Evolutionary conservation across 2,113 vertebrate species (phyloP).

Genomic region (Pontoporia blainvillei): DNA sequence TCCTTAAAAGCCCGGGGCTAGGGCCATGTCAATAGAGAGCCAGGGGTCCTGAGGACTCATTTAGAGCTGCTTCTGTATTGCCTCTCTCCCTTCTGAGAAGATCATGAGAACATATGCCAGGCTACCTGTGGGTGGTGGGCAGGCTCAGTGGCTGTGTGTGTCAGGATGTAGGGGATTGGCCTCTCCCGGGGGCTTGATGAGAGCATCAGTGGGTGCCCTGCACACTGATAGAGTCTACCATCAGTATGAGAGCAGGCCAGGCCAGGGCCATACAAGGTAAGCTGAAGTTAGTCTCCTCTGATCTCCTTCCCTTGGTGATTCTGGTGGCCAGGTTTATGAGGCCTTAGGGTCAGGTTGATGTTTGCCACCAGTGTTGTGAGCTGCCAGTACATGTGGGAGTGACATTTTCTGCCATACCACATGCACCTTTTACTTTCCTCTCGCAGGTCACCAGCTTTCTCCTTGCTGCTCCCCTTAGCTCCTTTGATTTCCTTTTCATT

Average conservation of each 20-base stretch:
- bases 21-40: not conserved
- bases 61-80: not conserved
- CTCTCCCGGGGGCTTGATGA: not conserved
- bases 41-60: not conserved
- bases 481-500: not conserved
- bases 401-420: not conserved
- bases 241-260: not conserved
- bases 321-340: not conserved
- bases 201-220: not conserved
- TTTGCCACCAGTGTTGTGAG: not conserved
- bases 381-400: not conserved
- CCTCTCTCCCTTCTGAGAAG: not conserved
- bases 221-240: not conserved
- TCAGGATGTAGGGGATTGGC: not conserved
- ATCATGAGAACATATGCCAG: not conserved
- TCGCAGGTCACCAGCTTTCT: not conserved
- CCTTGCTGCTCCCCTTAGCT: not conserved
- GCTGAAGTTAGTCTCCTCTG: conserved; percentile 5
- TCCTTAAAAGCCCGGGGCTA: not conserved
- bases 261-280: not conserved
- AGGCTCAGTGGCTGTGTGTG: not conserved
- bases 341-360: not conserved
- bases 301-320: not conserved
- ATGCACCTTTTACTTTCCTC: not conserved
- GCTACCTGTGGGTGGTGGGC: not conserved